Conservation (phyloP, 2,888 invertebrate genomes). For the Tiliacea aurago region DNA sequence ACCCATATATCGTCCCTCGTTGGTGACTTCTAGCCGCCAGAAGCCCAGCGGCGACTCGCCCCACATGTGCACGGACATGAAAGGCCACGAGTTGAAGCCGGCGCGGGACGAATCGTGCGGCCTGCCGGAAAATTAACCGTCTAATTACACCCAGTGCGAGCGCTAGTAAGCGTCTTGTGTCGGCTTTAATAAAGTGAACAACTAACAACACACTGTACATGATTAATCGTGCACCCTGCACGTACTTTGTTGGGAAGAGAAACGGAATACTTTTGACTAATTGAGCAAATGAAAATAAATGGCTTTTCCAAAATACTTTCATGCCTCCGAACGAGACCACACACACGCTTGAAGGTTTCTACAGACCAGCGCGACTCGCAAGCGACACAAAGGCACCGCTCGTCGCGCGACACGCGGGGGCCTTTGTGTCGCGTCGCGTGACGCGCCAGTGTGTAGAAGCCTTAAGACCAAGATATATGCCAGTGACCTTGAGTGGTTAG, state of each 20-base stretch:
- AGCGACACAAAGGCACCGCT: too few relatives aligned
- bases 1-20: conserved; percentile 97
- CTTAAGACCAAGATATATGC: too few relatives aligned
- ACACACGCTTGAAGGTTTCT: too few relatives aligned
- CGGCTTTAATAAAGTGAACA: conserved; percentile 58
- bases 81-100: conserved; percentile 99
- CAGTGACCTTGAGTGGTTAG: too few relatives aligned
- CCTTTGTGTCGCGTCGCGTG: too few relatives aligned
- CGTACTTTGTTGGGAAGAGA: neutral
- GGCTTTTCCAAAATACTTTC: too few relatives aligned
- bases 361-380: too few relatives aligned
- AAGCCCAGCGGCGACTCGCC: conserved; percentile 98
- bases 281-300: conserved; percentile 12
- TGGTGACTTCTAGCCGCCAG: conserved; percentile 99
- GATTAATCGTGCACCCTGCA: conserved; percentile 46
- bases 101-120: conserved; percentile 96
- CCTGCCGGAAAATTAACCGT: conserved; percentile 84
- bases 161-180: conserved; percentile 67
- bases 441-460: too few relatives aligned
- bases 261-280: conserved; percentile 7
- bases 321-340: too few relatives aligned
- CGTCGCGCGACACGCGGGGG: too few relatives aligned
- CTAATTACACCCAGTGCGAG: conserved; percentile 70
- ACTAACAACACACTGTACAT: conserved; percentile 50
- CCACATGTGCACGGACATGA: conserved; percentile 99